These are phyloP conservation scores for Ochotona princeps DNA, from an alignment of 2,113 vertebrate genomes.

Conservation along the genomic window DNA sequence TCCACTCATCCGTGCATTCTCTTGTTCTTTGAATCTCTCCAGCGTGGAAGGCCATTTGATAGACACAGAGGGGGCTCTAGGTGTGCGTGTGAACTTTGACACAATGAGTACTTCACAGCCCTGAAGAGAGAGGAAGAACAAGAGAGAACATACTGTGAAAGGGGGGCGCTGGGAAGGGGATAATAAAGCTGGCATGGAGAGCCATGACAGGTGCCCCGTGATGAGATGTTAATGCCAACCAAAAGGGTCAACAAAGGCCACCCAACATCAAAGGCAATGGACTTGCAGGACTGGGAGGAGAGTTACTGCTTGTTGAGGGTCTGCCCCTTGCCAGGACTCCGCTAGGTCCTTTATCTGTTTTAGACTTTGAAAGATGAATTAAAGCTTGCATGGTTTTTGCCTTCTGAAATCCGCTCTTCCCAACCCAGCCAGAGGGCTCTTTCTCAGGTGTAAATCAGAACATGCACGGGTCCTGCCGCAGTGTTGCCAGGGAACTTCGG, in stretches of 20 bases:
- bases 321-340: not conserved
- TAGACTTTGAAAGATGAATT: constrained; percentile 50
- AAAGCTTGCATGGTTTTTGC: not conserved
- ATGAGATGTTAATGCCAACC: not conserved
- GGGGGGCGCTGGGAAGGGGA: not conserved
- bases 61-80: not conserved
- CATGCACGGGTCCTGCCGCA: not conserved
- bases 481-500: no score
- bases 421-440: not conserved
- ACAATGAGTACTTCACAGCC: not conserved
- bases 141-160: not conserved
- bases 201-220: not conserved
- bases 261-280: not conserved
- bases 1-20: not conserved
- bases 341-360: not conserved
- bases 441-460: constrained; percentile 17
- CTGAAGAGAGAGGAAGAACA: not conserved
- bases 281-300: not conserved
- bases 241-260: not conserved
- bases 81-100: not conserved
- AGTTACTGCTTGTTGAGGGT: not conserved
- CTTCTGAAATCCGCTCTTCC: constrained; percentile 31
- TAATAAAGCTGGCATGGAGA: not conserved
- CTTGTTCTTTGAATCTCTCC: not conserved
- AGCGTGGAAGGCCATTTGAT: not conserved